Evolutionary conservation across 2,888 invertebrate genomes (phyloP).

Genomic region (Ptychoptera albimana): DNA sequence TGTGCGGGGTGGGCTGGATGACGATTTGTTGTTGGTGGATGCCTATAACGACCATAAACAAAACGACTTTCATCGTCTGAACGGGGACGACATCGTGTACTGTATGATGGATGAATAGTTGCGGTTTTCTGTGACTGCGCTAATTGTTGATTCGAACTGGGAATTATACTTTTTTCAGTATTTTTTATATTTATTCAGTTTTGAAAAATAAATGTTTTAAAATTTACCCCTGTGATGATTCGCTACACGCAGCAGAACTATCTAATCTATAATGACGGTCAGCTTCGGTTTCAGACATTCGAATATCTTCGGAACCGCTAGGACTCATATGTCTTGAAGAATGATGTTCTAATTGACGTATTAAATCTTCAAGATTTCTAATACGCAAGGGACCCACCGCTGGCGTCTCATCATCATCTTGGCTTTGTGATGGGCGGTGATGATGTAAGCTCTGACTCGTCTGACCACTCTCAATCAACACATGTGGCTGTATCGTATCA

Average conservation of each 20-base stretch:
- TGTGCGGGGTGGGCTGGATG: constrained; percentile 37
- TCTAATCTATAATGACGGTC: constrained; percentile 78
- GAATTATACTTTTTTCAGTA: background rate
- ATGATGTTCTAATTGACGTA: constrained; percentile 76
- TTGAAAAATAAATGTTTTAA: constrained; percentile 2
- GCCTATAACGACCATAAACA: constrained; percentile 51
- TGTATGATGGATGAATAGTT: constrained; percentile 34
- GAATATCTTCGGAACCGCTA: constrained; percentile 77
- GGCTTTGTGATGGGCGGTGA: constrained; percentile 35
- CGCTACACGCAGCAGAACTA: constrained; percentile 52
- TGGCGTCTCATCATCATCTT: constrained; percentile 60
- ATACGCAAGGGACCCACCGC: constrained; percentile 76
- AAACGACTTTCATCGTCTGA: constrained; percentile 58
- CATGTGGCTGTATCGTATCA: constrained; percentile 46
- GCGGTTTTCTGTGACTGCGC: constrained; percentile 34
- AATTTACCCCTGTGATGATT: constrained; percentile 53
- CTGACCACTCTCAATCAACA: constrained; percentile 29
- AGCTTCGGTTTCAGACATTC: constrained; percentile 70
- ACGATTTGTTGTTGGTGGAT: constrained; percentile 33
- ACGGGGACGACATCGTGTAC: constrained; percentile 41
- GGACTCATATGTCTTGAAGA: constrained; percentile 78
- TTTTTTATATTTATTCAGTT: no score
- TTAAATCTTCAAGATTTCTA: constrained; percentile 79
- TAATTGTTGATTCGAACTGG: constrained; percentile 32
- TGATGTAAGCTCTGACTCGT: constrained; percentile 22